phyloP scores from a whole-genome alignment of 2,113 vertebrate species.

The Delphinapterus leucas region DNA sequence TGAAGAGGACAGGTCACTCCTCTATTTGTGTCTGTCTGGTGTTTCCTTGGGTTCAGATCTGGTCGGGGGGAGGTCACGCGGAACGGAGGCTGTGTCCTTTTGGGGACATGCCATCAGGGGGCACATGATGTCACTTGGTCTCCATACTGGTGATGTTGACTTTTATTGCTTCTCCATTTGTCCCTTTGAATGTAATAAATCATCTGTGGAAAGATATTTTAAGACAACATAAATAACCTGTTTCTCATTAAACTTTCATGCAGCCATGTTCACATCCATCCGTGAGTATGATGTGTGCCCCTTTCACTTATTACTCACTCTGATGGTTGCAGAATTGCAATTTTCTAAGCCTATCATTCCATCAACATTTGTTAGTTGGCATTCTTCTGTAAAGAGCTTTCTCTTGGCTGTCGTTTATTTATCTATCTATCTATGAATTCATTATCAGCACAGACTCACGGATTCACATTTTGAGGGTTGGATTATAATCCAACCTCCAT shows the following conservation, averaged over 20 bases:
- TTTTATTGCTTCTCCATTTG: background rate
- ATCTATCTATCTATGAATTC: background rate
- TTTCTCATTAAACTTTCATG: no score
- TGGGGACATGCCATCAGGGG: background rate
- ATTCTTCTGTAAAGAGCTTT: no score
- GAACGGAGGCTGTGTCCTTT: no score
- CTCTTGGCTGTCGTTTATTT: background rate
- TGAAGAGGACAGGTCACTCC: background rate
- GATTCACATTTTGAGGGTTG: no score
- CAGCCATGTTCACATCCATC: background rate
- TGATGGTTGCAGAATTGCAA: background rate
- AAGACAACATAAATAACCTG: fast-evolving
- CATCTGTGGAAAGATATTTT: background rate
- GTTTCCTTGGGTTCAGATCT: background rate
- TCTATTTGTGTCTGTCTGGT: background rate
- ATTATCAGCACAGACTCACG: fast-evolving
- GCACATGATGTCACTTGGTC: fast-evolving
- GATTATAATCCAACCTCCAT: no score
- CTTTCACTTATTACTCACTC: fast-evolving
- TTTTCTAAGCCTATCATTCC: background rate
- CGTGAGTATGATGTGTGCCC: fast-evolving
- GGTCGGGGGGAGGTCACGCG: no score
- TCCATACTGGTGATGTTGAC: fast-evolving
- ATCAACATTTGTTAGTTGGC: background rate
- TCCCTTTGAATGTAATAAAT: background rate